Base-by-base conservation (phyloP, 2,113 vertebrate genomes). In the Salvator merianae region DNA sequence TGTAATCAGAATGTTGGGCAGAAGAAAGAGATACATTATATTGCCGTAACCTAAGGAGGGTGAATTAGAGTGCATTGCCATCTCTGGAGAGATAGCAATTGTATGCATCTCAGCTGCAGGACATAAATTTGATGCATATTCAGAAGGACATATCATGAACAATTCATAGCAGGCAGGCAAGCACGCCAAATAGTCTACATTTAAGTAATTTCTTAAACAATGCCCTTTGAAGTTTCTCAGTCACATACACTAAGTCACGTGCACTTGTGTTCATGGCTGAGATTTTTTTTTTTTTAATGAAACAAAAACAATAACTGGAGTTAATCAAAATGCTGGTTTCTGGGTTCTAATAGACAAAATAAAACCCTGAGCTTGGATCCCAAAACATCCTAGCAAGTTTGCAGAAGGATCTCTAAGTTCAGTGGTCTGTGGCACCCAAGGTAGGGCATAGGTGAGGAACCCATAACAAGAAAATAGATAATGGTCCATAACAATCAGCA, bases 81-180 rank as follows among this genome's bases (percentile, higher is more conserved):
- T 88, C 71, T 93, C 92, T 81, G 84, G 91, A 91, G 91, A 89
- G 84, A 90, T 90, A 85, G 87, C 79, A 86, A 88, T 92, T 90
- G 91, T 87, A 90, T 86, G 90, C 86, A 90, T 90, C 91, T 94
- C 68, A 87, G 82, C 89, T 88, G 91, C 90, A 92, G 91, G 89
- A 88, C 69, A 82, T 86, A 76, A 40, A 65, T 84, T 93, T 95
- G 93, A 94, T 93, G 93, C 88, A 84, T 90, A 95, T 89, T 80
- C 84, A 90, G 90, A 83, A 92, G 93, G 93, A 92, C 93, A 55
- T 90, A 91, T 90, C 92, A 94, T 94, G 89, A 94, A 95, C 89
- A 94, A 95, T 95, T 94, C 89, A 95, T 92, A 91, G 88, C 91
- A 90, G 90, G 85, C 77, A 89, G 75, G 82, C 87, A 88, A 79